Percentiles rank a stretch among this genome's conserved stretches.
These are phyloP conservation scores for Ormia ochracea DNA, from an alignment of 2,888 invertebrate genomes.

Conservation along the genomic window DNA sequence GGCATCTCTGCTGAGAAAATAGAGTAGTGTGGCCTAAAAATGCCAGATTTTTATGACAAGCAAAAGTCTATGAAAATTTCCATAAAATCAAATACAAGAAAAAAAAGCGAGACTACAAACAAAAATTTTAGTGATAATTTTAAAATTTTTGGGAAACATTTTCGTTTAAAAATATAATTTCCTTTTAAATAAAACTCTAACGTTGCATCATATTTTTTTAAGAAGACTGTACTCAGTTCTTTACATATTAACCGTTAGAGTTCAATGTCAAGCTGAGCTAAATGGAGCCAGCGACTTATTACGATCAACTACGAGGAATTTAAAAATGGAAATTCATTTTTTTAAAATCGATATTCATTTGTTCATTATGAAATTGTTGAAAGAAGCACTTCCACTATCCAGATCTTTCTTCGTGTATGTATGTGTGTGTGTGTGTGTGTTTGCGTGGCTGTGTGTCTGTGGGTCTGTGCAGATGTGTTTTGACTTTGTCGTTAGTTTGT, in stretches of 20 bases:
- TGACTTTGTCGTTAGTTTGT: conserved; percentile 38
- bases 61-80: no score
- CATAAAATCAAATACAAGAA: no score
- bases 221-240: background rate
- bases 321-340: conserved; percentile 17
- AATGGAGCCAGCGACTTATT: background rate
- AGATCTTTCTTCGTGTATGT: no score
- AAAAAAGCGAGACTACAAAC: no score
- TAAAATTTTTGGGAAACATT: no score
- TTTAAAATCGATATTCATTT: conserved; percentile 44
- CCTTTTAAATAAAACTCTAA: no score
- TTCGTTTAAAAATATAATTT: no score
- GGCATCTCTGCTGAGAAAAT: no score
- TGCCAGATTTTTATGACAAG: no score
- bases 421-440: no score
- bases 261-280: conserved; percentile 40
- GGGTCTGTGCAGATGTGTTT: background rate
- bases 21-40: no score
- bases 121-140: no score
- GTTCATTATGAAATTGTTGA: conserved; percentile 2
- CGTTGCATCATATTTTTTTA: background rate
- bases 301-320: background rate
- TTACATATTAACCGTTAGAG: conserved; percentile 4
- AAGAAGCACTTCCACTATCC: conserved; percentile 20
- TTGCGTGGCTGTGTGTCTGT: background rate